Evolutionary conservation across 2,113 vertebrate species (phyloP), one percentile per base, ranked within the genome.

Genomic region (Clarias macrocephalus): DNA sequence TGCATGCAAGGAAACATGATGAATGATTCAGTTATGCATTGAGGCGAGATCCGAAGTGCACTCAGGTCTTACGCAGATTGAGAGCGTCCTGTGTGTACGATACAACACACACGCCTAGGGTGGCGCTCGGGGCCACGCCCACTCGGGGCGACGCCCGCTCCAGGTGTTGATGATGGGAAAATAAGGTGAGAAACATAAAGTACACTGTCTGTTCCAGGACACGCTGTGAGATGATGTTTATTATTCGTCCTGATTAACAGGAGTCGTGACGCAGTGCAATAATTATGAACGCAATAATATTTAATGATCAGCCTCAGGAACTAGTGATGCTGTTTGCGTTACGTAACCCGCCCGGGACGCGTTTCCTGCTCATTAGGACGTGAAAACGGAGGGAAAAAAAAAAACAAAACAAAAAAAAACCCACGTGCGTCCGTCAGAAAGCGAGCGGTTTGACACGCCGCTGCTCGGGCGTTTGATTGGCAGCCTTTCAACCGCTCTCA

Each of bases 1-100:
- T 28, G 42, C 23, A 76, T n/a, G n/a, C 54, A 21, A 57, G 77
- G n/a, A 56, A 28, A 56, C 16, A 33, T 33, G 54, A 52, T 81
- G 56, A 42, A 86, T 60, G 85, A 68, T 82, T 86, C 54, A 68
- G 65, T 83, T 87, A 76, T 37, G 16, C 80, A 18, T 37, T 42
- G 33, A 30, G 15, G 15, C 48, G 23, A 33, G 85, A 33, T 75
- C 66, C 57, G 56, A 56, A 83, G 72, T 56, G 85, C 25, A 21
- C 57, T 79, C 10, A 7, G 80, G n/a, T 56, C 48, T 19, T 10
- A 42, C 19, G 5, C 59, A 18, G 18, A 21, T 57, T 6, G 9
- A 79, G 60, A 33, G 19, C n/a, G 33, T 56, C 42, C 28, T 65
- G 73, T 16, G 70, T 18, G 21, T 21, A 33, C 21, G 70, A 21